These are phyloP conservation scores for Halcyon badia DNA, from an alignment of 2,797 vertebrate genomes.

Conservation along the genomic window DNA sequence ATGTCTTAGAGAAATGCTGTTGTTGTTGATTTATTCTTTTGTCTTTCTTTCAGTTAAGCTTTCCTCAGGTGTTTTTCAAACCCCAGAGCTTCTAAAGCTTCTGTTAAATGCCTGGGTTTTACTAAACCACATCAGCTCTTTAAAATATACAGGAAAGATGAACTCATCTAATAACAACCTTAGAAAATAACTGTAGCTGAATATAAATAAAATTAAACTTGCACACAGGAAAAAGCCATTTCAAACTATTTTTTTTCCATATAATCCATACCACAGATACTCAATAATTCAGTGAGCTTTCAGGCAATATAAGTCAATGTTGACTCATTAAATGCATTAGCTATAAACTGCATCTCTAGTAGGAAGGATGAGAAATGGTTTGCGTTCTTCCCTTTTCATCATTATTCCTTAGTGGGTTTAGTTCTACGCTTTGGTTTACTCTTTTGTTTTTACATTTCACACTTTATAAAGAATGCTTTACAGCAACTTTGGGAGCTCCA, in stretches of 20 bases:
- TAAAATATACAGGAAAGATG: slow-evolving; percentile 69
- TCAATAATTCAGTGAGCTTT: slow-evolving; percentile 75
- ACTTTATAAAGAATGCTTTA: slow-evolving; percentile 42
- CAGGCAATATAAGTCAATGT: slow-evolving; percentile 70
- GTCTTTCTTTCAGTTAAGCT: slow-evolving; percentile 58
- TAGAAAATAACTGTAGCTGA: slow-evolving; percentile 49
- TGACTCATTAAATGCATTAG: slow-evolving; percentile 73
- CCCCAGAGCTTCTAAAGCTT: slow-evolving; percentile 28
- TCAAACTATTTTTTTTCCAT: slow-evolving; percentile 57
- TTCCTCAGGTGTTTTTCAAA: slow-evolving; percentile 66
- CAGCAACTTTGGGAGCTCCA: not conserved
- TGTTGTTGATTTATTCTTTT: slow-evolving; percentile 69
- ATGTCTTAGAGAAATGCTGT: slow-evolving; percentile 46
- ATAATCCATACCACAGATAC: slow-evolving; percentile 58
- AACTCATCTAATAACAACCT: slow-evolving; percentile 65
- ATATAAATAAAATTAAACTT: slow-evolving; percentile 73
- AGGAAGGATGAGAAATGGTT: slow-evolving; percentile 63
- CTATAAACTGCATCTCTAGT: slow-evolving; percentile 45
- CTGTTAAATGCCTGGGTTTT: slow-evolving; percentile 40
- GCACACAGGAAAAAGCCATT: slow-evolving; percentile 62
- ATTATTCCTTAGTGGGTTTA: slow-evolving; percentile 44
- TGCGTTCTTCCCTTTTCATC: slow-evolving; percentile 36
- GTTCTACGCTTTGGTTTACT: slow-evolving; percentile 44
- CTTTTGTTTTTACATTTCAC: slow-evolving; percentile 33
- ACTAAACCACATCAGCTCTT: slow-evolving; percentile 42